A percentile compares a stretch with the other conserved stretches of the same genome.
Evolutionary conservation across 2,888 invertebrate species (phyloP).

Genomic region (Trissoscelio sp.): DNA sequence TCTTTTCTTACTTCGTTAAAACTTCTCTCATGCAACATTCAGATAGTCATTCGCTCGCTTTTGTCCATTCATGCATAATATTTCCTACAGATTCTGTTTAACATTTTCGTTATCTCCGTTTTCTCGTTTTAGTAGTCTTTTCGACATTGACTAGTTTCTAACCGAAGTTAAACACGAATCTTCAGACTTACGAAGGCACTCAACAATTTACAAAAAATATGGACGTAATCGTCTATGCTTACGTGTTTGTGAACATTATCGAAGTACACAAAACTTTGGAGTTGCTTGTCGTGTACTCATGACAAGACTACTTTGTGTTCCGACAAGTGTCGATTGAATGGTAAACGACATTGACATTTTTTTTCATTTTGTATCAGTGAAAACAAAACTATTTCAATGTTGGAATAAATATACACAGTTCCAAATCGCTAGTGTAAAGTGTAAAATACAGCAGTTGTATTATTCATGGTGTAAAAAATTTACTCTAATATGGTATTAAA

Average conservation of each 20-base stretch:
- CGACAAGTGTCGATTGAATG: constrained; percentile 54
- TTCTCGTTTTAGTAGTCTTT: constrained; percentile 66
- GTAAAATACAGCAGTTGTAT: no score
- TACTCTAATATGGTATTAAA: no score
- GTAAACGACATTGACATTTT: constrained; percentile 17
- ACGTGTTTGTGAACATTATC: constrained; percentile 55
- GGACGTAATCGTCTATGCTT: constrained; percentile 54
- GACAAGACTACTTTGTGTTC: constrained; percentile 57
- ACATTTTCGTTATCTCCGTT: constrained; percentile 62
- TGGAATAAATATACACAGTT: constrained; percentile 1
- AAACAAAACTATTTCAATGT: constrained; percentile 5
- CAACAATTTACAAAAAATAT: constrained; percentile 66
- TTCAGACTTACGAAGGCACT: constrained; percentile 72
- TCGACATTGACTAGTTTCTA: constrained; percentile 81
- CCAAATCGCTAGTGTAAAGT: no score
- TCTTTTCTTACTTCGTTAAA: constrained; percentile 66
- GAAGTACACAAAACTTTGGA: constrained; percentile 61
- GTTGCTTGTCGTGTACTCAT: constrained; percentile 30
- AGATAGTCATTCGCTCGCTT: constrained; percentile 62
- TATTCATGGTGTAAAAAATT: no score
- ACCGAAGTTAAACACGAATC: constrained; percentile 74
- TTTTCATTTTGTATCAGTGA: not conserved
- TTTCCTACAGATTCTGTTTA: constrained; percentile 69
- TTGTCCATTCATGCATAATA: constrained; percentile 63
- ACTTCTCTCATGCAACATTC: constrained; percentile 65